Evolutionary conservation across 2,888 invertebrate species (phyloP), one percentile per base, ranked within the genome.

Genomic region (Ormyrus rosae): DNA sequence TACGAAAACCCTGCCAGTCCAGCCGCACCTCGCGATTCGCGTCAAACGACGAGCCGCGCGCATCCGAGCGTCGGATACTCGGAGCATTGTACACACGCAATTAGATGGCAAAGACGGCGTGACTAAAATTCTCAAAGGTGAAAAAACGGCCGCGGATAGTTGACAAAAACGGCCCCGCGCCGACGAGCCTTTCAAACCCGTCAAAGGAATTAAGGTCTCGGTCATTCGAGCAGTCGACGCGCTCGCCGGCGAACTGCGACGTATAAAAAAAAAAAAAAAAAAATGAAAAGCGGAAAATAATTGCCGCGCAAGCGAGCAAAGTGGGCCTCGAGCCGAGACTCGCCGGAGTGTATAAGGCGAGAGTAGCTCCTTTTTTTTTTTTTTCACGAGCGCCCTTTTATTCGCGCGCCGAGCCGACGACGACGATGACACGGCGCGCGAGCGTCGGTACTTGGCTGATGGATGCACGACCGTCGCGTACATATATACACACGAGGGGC

Each of bases 121-220:
- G 6, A 34, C 63, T 63, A 46, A 63, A 63, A 46, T 46, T 11
- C 9, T 63, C 63, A 63, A 11, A 45, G 46, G 5, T 46, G 34
- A n/a, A 48, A 67, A 51, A 13, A 11, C 5, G 11, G 34, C 45
- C 9, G 63, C 34, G 34, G 34, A 34, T 34, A 34, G 4, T 34
- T 34, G 3, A 34, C 34, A 34, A 34, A 34, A 34, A 34, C 34
- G 34, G 34, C 34, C 34, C 34, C 34, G 58, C 51, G 58, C 51
- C 51, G 7, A 50, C 63, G 10, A 65, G 50, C 50, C n/a, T 8
- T 11, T 11, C 3, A 9, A 48, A n/a, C 8, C 11, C 67, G 67
- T 53, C 53, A 55, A 55, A 68, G 45, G 11, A 68, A 68, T 68
- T 68, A 34, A 68, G 68, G 55, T 68, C 68, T 68, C 68, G 68